These are phyloP conservation scores for Eupithecia dodoneata DNA, from an alignment of 2,888 invertebrate genomes.

Conservation along the genomic window DNA sequence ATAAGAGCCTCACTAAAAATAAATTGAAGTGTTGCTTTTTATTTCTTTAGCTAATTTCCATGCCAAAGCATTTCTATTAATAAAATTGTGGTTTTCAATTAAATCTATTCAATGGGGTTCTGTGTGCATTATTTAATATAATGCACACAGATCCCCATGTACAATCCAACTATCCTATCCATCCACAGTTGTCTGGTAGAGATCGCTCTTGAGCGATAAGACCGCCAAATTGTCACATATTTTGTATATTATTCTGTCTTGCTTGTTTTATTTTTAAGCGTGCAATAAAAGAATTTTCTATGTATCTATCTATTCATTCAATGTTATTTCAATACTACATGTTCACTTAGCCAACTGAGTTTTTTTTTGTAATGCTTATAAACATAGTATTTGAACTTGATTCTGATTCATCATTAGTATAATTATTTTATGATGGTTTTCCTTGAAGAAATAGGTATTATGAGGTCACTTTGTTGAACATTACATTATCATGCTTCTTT, in stretches of 20 bases:
- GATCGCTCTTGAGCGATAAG: too few species aligned
- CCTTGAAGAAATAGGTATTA: conserved; percentile 19
- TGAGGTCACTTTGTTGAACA: conserved; percentile 18
- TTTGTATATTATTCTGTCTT: too few species aligned
- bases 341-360: background rate
- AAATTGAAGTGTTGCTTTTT: background rate
- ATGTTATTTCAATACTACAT: background rate
- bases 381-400: conserved; percentile 6
- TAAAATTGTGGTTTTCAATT: background rate
- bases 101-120: background rate
- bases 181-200: too few species aligned
- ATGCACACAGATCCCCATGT: too few species aligned
- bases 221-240: too few species aligned
- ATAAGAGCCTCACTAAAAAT: background rate
- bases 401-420: conserved; percentile 16
- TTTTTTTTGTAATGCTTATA: background rate
- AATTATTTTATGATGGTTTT: conserved; percentile 26
- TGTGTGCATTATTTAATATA: too few species aligned
- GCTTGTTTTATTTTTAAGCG: too few species aligned
- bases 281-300: too few species aligned
- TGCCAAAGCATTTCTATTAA: background rate
- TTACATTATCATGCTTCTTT: conserved; percentile 3
- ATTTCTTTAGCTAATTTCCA: background rate
- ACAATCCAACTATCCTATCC: too few species aligned
- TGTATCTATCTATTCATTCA: background rate